phyloP scores from a whole-genome alignment of 2,888 invertebrate species.

The Drosophila acutilabella region DNA sequence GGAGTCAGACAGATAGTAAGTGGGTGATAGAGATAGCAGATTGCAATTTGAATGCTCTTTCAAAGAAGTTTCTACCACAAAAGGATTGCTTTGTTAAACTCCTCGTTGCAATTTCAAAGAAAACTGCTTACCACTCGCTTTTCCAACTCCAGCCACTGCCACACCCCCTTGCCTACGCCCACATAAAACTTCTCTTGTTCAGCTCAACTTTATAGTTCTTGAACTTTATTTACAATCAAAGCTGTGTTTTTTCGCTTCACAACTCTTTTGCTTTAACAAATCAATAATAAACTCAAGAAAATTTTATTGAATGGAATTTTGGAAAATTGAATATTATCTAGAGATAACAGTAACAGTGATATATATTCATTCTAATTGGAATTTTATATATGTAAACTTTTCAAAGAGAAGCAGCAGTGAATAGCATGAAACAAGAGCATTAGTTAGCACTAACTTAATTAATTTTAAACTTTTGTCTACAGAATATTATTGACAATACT shows the following conservation, averaged over 20 bases:
- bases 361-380: no score
- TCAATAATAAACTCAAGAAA: background rate
- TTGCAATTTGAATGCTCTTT: conserved; percentile 21
- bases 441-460: no score
- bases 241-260: background rate
- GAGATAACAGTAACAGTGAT: no score
- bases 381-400: no score
- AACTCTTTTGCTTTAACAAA: background rate
- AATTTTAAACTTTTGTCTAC: no score
- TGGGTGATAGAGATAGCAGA: background rate
- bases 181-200: background rate
- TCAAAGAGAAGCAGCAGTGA: no score
- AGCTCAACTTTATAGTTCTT: conserved; percentile 17
- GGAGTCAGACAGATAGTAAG: background rate
- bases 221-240: conserved; percentile 19
- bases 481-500: no score
- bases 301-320: no score
- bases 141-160: background rate
- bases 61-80: conserved; percentile 26
- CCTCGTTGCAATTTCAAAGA: conserved; percentile 9
- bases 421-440: no score
- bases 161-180: background rate
- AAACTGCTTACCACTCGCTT: background rate
- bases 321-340: no score
- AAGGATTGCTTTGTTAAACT: conserved; percentile 26